A percentile compares a stretch with the other conserved stretches of the same genome.
Conservation (phyloP, 2,113 vertebrate genomes). For the Hemichromis elongatus region DNA sequence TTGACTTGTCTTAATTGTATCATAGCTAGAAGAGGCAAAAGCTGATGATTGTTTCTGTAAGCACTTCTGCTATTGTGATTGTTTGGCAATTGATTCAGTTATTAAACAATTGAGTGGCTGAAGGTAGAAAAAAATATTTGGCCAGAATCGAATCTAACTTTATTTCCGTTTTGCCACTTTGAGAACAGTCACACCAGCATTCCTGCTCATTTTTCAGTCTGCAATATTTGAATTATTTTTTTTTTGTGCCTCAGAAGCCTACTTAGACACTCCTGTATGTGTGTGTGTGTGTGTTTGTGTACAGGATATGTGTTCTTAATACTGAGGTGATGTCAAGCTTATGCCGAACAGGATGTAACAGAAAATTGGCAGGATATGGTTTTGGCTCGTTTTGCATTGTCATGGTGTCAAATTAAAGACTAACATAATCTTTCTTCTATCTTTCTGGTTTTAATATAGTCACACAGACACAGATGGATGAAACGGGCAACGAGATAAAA, state of each 20-base stretch:
- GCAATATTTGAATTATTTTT: rapidly evolving
- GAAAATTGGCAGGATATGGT: neutral
- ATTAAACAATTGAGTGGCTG: neutral
- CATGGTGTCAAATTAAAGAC: neutral
- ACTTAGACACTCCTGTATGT: neutral
- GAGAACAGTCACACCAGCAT: neutral
- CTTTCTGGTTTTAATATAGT: neutral
- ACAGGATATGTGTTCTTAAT: neutral
- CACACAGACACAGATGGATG: neutral
- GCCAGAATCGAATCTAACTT: neutral
- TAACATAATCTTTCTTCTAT: neutral
- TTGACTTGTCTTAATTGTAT: neutral
- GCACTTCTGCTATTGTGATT: neutral
- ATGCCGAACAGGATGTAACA: neutral
- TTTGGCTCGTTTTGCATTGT: neutral
- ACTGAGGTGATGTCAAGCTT: neutral
- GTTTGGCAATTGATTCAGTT: neutral
- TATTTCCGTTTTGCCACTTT: neutral
- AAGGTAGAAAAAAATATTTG: neutral
- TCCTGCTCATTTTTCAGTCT: neutral
- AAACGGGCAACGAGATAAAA: neutral
- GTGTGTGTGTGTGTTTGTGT: neutral
- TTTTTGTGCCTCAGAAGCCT: neutral
- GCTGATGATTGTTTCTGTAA: neutral
- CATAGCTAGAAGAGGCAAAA: neutral